Evolutionary conservation across 1,140 invertebrate species (phyloP).

Genomic region (Macrostomum lignano): DNA sequence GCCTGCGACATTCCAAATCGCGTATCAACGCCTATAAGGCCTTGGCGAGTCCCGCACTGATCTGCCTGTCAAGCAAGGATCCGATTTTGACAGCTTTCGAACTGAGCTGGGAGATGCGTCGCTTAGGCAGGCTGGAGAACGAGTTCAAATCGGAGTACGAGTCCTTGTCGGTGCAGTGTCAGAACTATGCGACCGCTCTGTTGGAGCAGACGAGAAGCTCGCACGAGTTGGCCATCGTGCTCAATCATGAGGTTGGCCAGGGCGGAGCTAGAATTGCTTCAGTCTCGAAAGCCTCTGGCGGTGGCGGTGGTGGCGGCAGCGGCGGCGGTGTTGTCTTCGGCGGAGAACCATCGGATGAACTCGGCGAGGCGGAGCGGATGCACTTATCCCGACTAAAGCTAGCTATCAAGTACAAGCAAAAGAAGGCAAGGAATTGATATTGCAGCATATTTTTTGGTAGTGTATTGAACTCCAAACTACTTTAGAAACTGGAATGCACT

Average conservation of each 20-base stretch:
- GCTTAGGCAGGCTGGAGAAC: constrained; percentile 70
- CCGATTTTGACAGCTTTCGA: constrained; percentile 76
- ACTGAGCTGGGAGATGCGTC: constrained; percentile 60
- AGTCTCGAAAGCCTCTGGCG: too few relatives aligned
- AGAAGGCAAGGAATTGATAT: constrained; percentile 68
- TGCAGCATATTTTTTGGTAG: too few relatives aligned
- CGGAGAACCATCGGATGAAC: constrained; percentile 53
- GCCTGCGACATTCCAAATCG: constrained; percentile 49
- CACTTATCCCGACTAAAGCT: constrained; percentile 72
- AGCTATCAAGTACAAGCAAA: constrained; percentile 81
- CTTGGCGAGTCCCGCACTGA: constrained; percentile 41
- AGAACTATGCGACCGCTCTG: constrained; percentile 67
- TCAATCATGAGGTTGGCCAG: constrained; percentile 26
- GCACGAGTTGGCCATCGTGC: constrained; percentile 59
- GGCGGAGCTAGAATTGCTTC: too few relatives aligned
- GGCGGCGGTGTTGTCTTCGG: too few relatives aligned
- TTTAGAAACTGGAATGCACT: too few relatives aligned
- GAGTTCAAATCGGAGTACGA: constrained; percentile 55
- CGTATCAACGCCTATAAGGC: constrained; percentile 58
- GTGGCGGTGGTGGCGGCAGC: too few relatives aligned
- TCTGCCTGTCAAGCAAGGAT: constrained; percentile 62
- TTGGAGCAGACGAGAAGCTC: constrained; percentile 67
- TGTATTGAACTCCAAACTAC: too few relatives aligned
- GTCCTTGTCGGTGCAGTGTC: constrained; percentile 60
- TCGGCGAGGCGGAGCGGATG: constrained; percentile 55